Evolutionary conservation across 2,113 vertebrate genomes (phyloP).

Genomic region (Apus apus): DNA sequence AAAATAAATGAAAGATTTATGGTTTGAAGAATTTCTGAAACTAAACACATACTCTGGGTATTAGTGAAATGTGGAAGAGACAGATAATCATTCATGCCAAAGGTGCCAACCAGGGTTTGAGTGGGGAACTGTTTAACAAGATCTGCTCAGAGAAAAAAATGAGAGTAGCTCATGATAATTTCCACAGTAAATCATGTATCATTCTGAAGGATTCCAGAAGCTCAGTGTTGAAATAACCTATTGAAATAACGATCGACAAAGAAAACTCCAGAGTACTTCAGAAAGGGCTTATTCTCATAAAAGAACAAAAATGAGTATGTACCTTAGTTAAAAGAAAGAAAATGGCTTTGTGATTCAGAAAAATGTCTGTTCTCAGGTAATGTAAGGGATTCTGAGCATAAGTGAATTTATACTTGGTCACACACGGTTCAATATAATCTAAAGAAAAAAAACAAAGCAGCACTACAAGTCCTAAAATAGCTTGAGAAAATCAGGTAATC

Average conservation of each 20-base stretch:
- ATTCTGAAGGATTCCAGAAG: conserved; percentile 25
- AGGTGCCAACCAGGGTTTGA: not conserved
- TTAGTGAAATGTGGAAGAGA: not conserved
- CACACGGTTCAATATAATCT: not conserved
- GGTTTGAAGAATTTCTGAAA: not conserved
- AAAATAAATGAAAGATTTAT: conserved; percentile 1
- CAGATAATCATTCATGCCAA: conserved; percentile 17
- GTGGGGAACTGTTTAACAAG: not conserved
- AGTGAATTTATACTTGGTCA: not conserved
- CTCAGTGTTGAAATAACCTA: not conserved
- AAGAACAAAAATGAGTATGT: not conserved
- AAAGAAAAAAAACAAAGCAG: not conserved
- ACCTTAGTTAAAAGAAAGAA: not conserved
- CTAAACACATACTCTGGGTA: not conserved
- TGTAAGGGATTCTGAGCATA: not conserved
- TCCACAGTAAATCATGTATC: not conserved
- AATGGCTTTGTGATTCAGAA: not conserved
- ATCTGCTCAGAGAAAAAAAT: not conserved
- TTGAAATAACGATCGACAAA: not conserved
- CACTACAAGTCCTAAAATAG: not conserved
- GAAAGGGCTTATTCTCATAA: not conserved
- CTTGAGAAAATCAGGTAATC: not conserved
- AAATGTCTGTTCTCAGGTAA: not conserved
- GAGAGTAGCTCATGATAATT: not conserved
- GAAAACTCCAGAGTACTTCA: not conserved